A percentile compares a stretch with the other conserved stretches of the same genome.
Evolutionary conservation across 2,113 vertebrate species (phyloP).

Genomic region (Petaurus breviceps): DNA sequence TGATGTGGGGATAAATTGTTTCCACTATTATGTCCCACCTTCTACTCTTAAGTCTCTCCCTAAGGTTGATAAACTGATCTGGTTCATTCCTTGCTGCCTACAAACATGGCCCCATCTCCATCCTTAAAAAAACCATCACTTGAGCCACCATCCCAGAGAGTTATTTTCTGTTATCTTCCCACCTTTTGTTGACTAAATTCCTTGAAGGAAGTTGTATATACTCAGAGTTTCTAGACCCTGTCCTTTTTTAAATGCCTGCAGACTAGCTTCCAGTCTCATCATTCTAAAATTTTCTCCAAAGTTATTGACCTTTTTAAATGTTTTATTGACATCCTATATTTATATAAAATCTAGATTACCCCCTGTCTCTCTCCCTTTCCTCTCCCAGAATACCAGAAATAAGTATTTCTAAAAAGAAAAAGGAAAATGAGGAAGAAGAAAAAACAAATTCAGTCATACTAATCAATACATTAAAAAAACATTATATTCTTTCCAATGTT

Average conservation of each 20-base stretch:
- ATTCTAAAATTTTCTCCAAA: neutral
- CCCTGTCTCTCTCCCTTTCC: neutral
- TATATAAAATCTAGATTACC: neutral
- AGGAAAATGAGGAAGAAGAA: neutral
- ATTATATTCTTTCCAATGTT: neutral
- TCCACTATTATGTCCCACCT: neutral
- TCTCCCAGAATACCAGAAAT: neutral
- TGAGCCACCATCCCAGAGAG: neutral
- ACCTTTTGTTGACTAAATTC: neutral
- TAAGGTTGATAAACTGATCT: neutral
- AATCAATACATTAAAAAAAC: no score
- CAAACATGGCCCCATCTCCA: neutral
- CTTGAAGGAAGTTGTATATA: neutral
- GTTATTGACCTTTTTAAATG: neutral
- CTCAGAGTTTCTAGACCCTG: neutral
- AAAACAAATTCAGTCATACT: neutral
- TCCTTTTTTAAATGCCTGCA: neutral
- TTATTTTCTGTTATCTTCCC: neutral
- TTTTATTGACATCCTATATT: neutral
- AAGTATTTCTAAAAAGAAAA: neutral
- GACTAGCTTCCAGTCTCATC: neutral
- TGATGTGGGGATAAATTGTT: neutral
- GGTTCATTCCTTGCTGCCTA: neutral
- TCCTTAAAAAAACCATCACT: neutral
- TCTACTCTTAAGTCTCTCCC: neutral